phyloP scores from a whole-genome alignment of 2,113 vertebrate species.

The Geococcyx californianus region DNA sequence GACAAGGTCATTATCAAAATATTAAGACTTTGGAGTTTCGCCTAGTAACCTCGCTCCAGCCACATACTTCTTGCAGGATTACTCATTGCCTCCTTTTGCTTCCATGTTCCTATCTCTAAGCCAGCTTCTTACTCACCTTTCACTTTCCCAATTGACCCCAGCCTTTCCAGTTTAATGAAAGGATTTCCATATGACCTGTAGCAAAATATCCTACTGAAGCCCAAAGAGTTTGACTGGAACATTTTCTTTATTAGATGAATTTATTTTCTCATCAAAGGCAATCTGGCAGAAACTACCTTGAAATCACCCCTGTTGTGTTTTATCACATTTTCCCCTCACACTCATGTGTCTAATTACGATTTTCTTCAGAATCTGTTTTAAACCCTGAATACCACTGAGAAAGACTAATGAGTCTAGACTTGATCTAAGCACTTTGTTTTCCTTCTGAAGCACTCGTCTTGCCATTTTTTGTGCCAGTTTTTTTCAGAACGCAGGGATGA shows the following conservation, averaged over 20 bases:
- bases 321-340: neutral
- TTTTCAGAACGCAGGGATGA: neutral
- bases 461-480: slow-evolving; percentile 36
- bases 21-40: slow-evolving; percentile 43
- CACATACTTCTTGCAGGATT: slow-evolving; percentile 37
- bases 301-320: neutral
- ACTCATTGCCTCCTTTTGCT: slow-evolving; percentile 55
- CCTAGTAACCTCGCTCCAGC: slow-evolving; percentile 30
- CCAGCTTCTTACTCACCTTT: slow-evolving; percentile 53
- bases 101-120: slow-evolving; percentile 2
- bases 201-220: neutral
- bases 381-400: neutral
- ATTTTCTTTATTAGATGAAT: neutral
- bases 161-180: slow-evolving; percentile 17
- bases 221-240: neutral
- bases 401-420: slow-evolving; percentile 53
- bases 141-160: neutral
- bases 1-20: slow-evolving; percentile 60
- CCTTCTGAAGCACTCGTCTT: neutral
- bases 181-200: neutral
- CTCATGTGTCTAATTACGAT: neutral
- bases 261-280: neutral
- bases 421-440: slow-evolving; percentile 46
- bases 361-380: slow-evolving; percentile 43
- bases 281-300: slow-evolving; percentile 6